Conservation (phyloP, 1,140 invertebrate genomes). For the Diachasmimorpha longicaudata region DNA sequence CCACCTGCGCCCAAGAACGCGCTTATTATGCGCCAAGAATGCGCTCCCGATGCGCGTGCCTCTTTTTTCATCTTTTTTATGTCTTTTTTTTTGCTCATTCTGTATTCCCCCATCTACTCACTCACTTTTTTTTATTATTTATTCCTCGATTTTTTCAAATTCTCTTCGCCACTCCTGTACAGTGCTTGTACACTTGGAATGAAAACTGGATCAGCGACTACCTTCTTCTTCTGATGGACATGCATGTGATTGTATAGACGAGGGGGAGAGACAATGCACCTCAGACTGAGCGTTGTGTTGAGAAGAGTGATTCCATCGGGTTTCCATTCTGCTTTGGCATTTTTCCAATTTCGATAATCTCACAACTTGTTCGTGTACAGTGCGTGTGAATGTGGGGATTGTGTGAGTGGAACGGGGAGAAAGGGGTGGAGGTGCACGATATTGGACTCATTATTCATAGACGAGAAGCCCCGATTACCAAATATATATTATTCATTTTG, state of each 20-base stretch:
- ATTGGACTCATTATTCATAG: conserved; percentile 54
- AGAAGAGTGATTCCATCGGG: background rate
- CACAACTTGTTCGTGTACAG: conserved; percentile 26
- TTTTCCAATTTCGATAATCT: conserved; percentile 59
- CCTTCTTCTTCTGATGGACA: background rate
- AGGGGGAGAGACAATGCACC: background rate
- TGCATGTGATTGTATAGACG: conserved; percentile 5
- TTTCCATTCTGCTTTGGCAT: conserved; percentile 39
- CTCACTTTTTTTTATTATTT: background rate
- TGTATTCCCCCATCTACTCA: background rate
- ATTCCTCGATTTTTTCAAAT: background rate
- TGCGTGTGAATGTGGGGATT: background rate
- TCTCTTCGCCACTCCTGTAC: background rate
- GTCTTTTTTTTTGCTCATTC: background rate
- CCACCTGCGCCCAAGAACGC: conserved; percentile 20
- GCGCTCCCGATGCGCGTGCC: conserved; percentile 18
- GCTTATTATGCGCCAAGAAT: conserved; percentile 26
- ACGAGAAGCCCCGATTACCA: conserved; percentile 39
- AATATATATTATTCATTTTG: background rate
- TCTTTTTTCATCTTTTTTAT: conserved; percentile 14
- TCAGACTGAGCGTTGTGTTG: background rate
- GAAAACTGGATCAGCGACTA: conserved; percentile 19
- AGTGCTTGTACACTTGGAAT: background rate
- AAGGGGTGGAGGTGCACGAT: no score
- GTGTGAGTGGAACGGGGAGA: conserved; percentile 47